phyloP scores from a whole-genome alignment of 2,113 vertebrate species.

The Platysteira castanea region DNA sequence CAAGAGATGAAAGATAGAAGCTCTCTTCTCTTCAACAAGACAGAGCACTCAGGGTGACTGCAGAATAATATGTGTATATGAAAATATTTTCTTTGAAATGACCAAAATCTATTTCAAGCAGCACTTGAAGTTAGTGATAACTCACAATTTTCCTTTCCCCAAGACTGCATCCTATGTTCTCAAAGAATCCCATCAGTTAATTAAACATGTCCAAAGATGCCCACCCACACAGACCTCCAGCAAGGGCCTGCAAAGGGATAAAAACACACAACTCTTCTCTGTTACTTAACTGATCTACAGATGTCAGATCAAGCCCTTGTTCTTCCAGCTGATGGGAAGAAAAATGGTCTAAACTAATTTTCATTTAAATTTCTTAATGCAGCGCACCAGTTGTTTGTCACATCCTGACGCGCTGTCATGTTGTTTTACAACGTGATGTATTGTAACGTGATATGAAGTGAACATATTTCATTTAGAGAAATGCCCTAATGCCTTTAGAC shows the following conservation, averaged over 20 bases:
- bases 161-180: background rate
- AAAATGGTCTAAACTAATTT: slow-evolving; percentile 35
- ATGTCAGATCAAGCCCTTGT: background rate
- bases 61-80: background rate
- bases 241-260: background rate
- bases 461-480: slow-evolving; percentile 54
- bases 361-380: slow-evolving; percentile 60
- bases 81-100: background rate
- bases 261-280: background rate
- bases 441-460: slow-evolving; percentile 29
- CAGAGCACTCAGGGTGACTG: background rate
- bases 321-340: slow-evolving; percentile 41
- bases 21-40: background rate
- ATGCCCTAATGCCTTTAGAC: slow-evolving; percentile 20
- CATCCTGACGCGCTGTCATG: slow-evolving; percentile 4
- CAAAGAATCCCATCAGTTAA: background rate
- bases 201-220: background rate
- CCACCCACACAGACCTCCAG: background rate
- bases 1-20: background rate
- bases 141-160: background rate
- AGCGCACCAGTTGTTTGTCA: slow-evolving; percentile 30
- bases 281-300: slow-evolving; percentile 10
- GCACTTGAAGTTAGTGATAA: background rate
- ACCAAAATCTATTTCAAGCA: slow-evolving; percentile 8
- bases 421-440: slow-evolving; percentile 36